Base-by-base conservation (phyloP, 2,888 invertebrate genomes). In the Pollenia angustigena region DNA sequence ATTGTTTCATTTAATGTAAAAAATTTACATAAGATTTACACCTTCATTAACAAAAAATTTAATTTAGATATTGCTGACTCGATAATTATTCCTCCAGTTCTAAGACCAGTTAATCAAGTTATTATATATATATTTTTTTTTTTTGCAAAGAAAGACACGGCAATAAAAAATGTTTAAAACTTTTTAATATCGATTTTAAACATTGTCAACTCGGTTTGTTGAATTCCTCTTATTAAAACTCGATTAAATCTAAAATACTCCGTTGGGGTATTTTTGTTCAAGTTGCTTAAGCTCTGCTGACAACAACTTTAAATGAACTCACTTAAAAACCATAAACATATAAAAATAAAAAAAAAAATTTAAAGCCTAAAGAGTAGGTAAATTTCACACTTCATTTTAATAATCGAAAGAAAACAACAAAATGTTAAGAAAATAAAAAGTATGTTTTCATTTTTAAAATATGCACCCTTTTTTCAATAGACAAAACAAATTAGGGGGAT, bases 371-470 rank as follows among this genome's bases (percentile, higher is more conserved):
- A 44, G n/a, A 69, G 58, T 50, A 69, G 58, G 18, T 64, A 40
- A 78, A 74, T 79, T 83, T 84, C 78, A 68, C 87, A 81, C 81
- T 78, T 78, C 81, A 88, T 85, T 88, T 86, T 86, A 86, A 87
- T 88, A 85, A 88, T 86, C 85, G 78, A 85, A 76, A 84, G 76
- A 85, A 85, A 83, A 88, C 58, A 87, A 81, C 44, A 69, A 52
- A 42, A 79, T 14, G 16, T 11, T 52, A 52, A 40, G 40, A 69
- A 64, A 56, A 40, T 9, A 50, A 69, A 54, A 64, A 72, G 52
- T 42, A 72, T 64, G 72, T 64, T 64, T 32, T 32, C 14, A 52
- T 74, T 62, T 80, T 86, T 79, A 86, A 82, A 68, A 82, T 86
- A 86, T 86, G 85, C 74, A 86, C 82, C 85, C 85, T 64, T 81